Base-by-base conservation (phyloP, 1,140 invertebrate genomes). In the Drosophila mojavensis region DNA sequence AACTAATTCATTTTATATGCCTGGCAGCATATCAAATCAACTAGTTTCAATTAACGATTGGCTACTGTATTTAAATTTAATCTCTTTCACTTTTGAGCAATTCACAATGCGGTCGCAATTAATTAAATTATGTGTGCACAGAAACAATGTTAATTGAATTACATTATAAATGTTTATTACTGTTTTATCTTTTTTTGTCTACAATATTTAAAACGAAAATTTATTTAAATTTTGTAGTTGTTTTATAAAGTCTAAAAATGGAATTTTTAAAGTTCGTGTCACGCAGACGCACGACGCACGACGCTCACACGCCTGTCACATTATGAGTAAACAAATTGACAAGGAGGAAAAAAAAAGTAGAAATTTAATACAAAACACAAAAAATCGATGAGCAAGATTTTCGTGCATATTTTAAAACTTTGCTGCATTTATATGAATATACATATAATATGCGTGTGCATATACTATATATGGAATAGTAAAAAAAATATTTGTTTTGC, bases 111-210 rank as follows among this genome's bases (percentile, higher is more conserved):
- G 53, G 51, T 47, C 17, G 54, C 54, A 33, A 58, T 66, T 66
- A 48, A 50, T 50, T 59, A 33, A 66, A 66, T 66, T 66, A 39
- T 28, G 54, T 55, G 62, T 15, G 43, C 20, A 50, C 41, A 60
- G 48, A 51, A 51, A 30, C 33, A 51, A 41, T 59, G 36, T 51
- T 67, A 67, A 67, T 67, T 60, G n/a, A 67, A 60, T 67, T 60
- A 30, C 30, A 43, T 39, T 41, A 45, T 30, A 9, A 17, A 17
- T 47, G 3, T 45, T 45, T 45, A 17, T 45, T 17, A 17, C 26
- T 56, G 5, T 56, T 43, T 41, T n/a, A n/a, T 56, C 11, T 10
- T 36, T 17, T n/a, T n/a, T n/a, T n/a, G n/a, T n/a, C n/a, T n/a
- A n/a, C n/a, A 20, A 41, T 28, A 45, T 26, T 56, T 59, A 56